Conservation (phyloP, 2,113 vertebrate species). For the Daboia siamensis region DNA sequence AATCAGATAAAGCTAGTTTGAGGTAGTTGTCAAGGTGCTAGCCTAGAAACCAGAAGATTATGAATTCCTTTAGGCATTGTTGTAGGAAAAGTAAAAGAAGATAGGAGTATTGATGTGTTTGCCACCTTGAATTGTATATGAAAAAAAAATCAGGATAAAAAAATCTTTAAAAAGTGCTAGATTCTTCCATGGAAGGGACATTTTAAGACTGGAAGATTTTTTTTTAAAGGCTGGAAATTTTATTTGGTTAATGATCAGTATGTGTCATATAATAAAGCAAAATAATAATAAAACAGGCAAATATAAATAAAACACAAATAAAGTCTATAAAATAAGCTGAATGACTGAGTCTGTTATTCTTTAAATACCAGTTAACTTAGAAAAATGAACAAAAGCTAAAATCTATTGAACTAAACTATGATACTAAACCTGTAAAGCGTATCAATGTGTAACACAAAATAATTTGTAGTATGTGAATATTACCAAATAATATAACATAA, state of each 20-base stretch:
- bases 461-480: background rate
- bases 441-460: background rate
- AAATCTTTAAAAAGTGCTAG: background rate
- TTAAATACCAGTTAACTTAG: background rate
- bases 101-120: background rate
- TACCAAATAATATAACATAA: background rate
- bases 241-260: background rate
- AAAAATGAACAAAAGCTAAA: background rate
- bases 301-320: background rate
- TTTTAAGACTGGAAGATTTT: background rate
- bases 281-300: background rate
- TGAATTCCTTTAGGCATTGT: background rate
- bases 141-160: background rate
- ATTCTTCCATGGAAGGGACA: background rate
- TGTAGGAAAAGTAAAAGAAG: background rate
- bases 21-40: background rate
- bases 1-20: background rate
- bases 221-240: background rate
- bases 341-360: background rate
- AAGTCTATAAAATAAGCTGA: background rate
- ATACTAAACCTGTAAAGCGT: background rate
- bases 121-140: background rate
- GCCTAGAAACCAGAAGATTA: background rate
- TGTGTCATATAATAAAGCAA: background rate
- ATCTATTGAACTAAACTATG: background rate